These are phyloP conservation scores for Notocelia uddmanniana DNA, from an alignment of 2,888 invertebrate species.

Conservation along the genomic window DNA sequence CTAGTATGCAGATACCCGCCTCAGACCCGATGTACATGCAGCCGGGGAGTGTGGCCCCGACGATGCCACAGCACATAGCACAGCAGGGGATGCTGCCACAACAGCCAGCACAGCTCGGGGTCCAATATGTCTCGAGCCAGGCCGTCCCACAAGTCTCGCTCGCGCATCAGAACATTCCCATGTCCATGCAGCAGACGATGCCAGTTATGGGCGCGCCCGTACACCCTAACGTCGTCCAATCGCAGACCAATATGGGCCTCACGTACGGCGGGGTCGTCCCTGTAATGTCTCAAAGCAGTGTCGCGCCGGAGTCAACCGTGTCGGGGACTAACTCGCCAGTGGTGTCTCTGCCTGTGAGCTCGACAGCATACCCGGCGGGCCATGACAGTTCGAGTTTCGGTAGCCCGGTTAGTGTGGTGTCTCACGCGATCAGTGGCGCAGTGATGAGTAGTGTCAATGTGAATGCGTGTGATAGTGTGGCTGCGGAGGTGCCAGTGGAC, in stretches of 20 bases:
- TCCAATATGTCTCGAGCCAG: constrained; percentile 78
- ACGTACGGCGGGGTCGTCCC: constrained; percentile 79
- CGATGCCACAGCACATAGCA: constrained; percentile 78
- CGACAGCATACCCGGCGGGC: constrained; percentile 72
- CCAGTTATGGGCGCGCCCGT: constrained; percentile 79
- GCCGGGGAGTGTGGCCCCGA: constrained; percentile 74
- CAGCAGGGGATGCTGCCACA: constrained; percentile 80
- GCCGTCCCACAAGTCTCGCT: constrained; percentile 74
- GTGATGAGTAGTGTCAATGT: constrained; percentile 81
- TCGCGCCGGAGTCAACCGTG: constrained; percentile 77
- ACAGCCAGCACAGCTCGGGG: constrained; percentile 78
- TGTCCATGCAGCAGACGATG: constrained; percentile 82
- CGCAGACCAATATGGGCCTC: constrained; percentile 81
- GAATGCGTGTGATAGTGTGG: constrained; percentile 81
- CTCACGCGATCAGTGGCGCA: constrained; percentile 78
- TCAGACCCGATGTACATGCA: constrained; percentile 84
- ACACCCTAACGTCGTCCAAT: constrained; percentile 80
- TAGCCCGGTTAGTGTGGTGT: constrained; percentile 83
- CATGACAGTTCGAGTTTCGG: constrained; percentile 83
- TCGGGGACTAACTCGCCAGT: constrained; percentile 84
- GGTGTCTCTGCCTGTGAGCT: constrained; percentile 80
- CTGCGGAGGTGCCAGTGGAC: constrained; percentile 70
- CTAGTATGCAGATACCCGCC: constrained; percentile 84
- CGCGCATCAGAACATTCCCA: constrained; percentile 83
- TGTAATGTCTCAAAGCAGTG: constrained; percentile 83